A percentile compares a stretch with the other conserved stretches of the same genome.
These are phyloP conservation scores for Andrena chrysosceles DNA, from an alignment of 2,888 invertebrate species.

Conservation along the genomic window DNA sequence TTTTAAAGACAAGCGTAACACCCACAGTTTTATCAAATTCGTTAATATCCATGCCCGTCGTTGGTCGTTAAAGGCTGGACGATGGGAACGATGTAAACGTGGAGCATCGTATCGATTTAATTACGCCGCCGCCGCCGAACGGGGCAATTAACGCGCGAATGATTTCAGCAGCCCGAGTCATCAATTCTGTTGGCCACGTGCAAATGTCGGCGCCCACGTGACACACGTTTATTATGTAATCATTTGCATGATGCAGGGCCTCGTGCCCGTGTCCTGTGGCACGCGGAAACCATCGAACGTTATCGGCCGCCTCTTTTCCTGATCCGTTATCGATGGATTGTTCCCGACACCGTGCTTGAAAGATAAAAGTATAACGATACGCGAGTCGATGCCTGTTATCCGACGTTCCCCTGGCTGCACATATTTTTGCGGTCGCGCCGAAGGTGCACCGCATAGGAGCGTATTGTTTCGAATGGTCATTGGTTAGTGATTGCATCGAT, in stretches of 20 bases:
- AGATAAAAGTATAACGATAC: conserved; percentile 36
- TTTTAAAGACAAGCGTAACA: too few species aligned
- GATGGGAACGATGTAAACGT: conserved; percentile 3
- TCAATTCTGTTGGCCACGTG: conserved; percentile 36
- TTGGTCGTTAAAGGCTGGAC: conserved; percentile 7
- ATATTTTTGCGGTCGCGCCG: conserved; percentile 16
- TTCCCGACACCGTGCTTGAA: neutral
- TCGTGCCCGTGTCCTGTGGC: neutral
- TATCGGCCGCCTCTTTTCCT: conserved; percentile 11
- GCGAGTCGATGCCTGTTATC: neutral
- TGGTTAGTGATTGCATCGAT: conserved; percentile 32
- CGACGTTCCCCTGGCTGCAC: neutral
- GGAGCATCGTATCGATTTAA: conserved; percentile 50
- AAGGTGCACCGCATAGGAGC: conserved; percentile 12
- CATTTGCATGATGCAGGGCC: conserved; percentile 13
- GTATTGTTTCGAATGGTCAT: conserved; percentile 38
- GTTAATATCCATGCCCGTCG: neutral
- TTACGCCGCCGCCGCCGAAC: conserved; percentile 29
- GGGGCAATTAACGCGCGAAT: conserved; percentile 52
- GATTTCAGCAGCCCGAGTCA: conserved; percentile 48
- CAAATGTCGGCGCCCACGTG: conserved; percentile 36
- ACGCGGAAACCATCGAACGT: conserved; percentile 29
- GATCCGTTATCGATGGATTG: conserved; percentile 31
- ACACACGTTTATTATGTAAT: conserved; percentile 36
- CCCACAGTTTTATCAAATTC: neutral